phyloP scores from a whole-genome alignment of 2,797 vertebrate genomes.

The Sitta carolinensis region DNA sequence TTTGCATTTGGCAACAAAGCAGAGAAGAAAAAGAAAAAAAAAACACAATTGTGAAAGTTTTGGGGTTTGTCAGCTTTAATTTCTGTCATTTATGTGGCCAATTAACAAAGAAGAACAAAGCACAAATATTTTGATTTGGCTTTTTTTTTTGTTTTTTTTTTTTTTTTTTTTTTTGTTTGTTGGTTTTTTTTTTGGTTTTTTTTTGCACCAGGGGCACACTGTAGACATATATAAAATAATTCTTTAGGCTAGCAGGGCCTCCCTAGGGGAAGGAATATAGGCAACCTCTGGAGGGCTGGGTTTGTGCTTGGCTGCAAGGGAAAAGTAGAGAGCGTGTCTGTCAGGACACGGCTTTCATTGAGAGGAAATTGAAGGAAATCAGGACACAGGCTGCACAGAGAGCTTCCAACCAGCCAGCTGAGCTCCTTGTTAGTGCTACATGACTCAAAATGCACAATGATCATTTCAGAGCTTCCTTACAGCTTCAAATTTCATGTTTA shows the following conservation, averaged over 20 bases:
- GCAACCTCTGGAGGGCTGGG: neutral
- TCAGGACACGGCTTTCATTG: neutral
- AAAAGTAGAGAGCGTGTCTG: neutral
- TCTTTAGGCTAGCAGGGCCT: neutral
- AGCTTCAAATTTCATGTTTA: neutral
- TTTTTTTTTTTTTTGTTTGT: neutral
- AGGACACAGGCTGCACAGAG: neutral
- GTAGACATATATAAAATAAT: neutral
- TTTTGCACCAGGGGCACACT: neutral
- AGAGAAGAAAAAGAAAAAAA: neutral
- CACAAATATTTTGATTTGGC: rapidly evolving
- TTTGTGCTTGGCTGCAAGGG: neutral
- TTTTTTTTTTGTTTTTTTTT: neutral
- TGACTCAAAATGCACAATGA: neutral
- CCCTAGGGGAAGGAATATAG: neutral
- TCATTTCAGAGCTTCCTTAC: neutral
- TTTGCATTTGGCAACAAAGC: neutral
- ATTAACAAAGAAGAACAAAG: neutral
- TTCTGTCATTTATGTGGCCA: neutral
- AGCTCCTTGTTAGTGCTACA: neutral
- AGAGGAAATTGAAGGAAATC: constrained; percentile 11
- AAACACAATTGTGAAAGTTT: neutral
- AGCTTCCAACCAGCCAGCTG: neutral
- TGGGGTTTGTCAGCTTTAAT: neutral
- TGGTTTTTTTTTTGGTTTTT: neutral